These are phyloP conservation scores for Otolemur garnettii DNA, from an alignment of 2,113 vertebrate species.

Conservation along the genomic window DNA sequence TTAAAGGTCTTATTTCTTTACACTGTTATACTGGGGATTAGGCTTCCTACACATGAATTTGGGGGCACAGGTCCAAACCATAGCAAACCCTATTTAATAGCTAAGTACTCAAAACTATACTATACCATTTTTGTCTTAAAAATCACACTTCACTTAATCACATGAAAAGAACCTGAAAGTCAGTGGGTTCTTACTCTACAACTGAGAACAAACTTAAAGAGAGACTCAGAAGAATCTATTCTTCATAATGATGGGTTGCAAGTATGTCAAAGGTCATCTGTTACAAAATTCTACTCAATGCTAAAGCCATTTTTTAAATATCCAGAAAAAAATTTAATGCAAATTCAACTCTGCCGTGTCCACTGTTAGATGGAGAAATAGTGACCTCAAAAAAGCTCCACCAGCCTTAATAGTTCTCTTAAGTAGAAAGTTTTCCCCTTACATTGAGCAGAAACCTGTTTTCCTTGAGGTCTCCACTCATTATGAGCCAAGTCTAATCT, in stretches of 20 bases:
- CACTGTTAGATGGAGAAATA: neutral
- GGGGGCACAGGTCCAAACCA: neutral
- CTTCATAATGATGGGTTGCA: neutral
- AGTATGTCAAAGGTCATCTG: neutral
- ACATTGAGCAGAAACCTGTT: neutral
- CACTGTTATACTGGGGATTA: neutral
- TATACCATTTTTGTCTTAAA: neutral
- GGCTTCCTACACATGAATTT: neutral
- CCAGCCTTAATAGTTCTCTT: neutral
- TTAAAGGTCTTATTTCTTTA: neutral
- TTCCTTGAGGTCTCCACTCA: neutral
- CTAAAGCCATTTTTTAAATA: slow-evolving; percentile 27
- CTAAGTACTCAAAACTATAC: neutral
- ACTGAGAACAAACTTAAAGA: neutral
- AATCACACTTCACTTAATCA: neutral
- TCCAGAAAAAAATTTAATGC: neutral
- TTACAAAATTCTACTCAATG: neutral
- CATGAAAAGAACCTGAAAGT: neutral
- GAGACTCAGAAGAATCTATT: neutral
- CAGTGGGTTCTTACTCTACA: neutral
- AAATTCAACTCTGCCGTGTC: neutral
- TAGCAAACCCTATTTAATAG: neutral
- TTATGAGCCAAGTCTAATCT: neutral
- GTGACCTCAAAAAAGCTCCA: neutral
- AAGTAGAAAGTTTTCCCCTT: neutral